These are phyloP conservation scores for Peromyscus eremicus DNA, from an alignment of 2,797 vertebrate genomes.

Conservation along the genomic window DNA sequence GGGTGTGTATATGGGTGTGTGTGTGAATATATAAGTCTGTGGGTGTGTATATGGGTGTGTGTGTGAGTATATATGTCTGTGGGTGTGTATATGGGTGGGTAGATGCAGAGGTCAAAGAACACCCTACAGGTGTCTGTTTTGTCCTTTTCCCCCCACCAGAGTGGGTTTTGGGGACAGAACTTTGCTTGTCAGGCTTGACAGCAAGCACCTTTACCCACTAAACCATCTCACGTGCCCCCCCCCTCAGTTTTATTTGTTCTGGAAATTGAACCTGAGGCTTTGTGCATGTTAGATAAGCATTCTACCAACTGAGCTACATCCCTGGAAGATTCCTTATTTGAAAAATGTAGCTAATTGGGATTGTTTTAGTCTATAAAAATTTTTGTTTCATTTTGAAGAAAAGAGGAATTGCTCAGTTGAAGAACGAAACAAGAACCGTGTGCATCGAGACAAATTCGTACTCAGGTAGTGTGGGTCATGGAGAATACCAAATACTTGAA, in stretches of 20 bases:
- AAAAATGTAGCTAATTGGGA: conserved; percentile 3
- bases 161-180: neutral
- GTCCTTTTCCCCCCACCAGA: neutral
- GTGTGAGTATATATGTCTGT: neutral
- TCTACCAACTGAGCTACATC: neutral
- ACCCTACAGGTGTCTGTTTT: neutral
- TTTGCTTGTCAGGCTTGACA: neutral
- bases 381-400: conserved; percentile 21
- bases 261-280: neutral
- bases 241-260: neutral
- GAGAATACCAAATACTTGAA: neutral
- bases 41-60: neutral
- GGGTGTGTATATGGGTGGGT: neutral
- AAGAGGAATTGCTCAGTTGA: neutral
- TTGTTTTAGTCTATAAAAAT: neutral
- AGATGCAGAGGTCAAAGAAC: neutral
- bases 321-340: conserved; percentile 36
- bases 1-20: neutral
- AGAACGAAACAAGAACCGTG: neutral
- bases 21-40: neutral
- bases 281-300: neutral
- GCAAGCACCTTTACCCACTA: neutral
- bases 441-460: neutral
- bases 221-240: neutral
- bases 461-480: neutral